Evolutionary conservation across 2,113 vertebrate genomes (phyloP).

Genomic region (Otus sunia): DNA sequence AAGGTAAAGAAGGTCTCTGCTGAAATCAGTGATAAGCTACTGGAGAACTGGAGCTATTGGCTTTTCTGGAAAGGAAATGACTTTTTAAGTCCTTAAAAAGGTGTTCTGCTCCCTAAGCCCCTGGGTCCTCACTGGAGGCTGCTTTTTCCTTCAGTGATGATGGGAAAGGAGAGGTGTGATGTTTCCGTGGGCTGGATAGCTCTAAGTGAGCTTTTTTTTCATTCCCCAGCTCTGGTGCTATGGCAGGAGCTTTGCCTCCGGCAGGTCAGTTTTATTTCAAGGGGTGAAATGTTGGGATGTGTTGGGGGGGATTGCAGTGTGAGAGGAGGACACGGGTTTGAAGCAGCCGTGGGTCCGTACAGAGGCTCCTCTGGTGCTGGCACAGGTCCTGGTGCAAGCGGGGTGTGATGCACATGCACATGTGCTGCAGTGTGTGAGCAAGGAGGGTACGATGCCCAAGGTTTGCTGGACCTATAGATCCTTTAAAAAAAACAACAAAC

Average conservation of each 20-base stretch:
- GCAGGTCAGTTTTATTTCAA: neutral
- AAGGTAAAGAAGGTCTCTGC: neutral
- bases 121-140: neutral
- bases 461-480: neutral
- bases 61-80: neutral
- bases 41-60: neutral
- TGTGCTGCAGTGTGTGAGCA: no score
- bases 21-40: neutral
- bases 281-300: neutral
- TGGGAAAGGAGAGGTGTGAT: neutral
- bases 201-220: neutral
- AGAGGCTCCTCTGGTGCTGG: neutral
- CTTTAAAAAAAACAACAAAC: neutral
- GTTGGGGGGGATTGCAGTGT: neutral
- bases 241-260: neutral
- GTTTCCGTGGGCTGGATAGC: neutral
- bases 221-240: neutral
- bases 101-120: neutral
- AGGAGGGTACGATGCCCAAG: neutral
- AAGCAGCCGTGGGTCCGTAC: neutral
- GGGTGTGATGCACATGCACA: neutral
- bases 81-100: neutral
- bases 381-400: fast-evolving
- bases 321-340: neutral
- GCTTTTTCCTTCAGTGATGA: neutral